These are phyloP conservation scores for Scaptomyza polygonia DNA, from an alignment of 2,888 invertebrate genomes.

Conservation along the genomic window DNA sequence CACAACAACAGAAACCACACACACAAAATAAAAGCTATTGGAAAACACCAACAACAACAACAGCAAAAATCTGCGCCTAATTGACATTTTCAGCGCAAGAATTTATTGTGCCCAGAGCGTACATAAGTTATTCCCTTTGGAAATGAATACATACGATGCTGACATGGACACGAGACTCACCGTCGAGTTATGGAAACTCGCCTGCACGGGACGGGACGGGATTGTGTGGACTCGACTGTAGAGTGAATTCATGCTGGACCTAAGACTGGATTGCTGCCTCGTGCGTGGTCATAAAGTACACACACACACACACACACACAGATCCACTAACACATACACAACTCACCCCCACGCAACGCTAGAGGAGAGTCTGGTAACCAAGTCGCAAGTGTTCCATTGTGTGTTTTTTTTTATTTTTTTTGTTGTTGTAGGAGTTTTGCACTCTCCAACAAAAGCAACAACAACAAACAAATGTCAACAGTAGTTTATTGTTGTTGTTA, in stretches of 20 bases:
- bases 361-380: conserved; percentile 48
- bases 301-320: conserved; percentile 36
- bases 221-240: conserved; percentile 8
- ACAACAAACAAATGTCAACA: conserved; percentile 69
- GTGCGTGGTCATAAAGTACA: conserved; percentile 77
- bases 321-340: conserved; percentile 34
- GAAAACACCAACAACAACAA: conserved; percentile 35
- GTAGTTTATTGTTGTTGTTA: conserved; percentile 79
- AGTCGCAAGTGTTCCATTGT: conserved; percentile 77
- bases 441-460: conserved; percentile 35
- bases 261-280: conserved; percentile 27
- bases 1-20: neutral
- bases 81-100: conserved; percentile 84
- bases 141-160: conserved; percentile 81
- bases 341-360: conserved; percentile 77
- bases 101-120: conserved; percentile 84
- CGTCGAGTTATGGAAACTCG: conserved; percentile 64
- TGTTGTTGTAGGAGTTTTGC: conserved; percentile 49
- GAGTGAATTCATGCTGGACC: conserved; percentile 24
- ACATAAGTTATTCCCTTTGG: conserved; percentile 84
- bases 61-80: conserved; percentile 78
- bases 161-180: conserved; percentile 58
- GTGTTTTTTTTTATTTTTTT: conserved; percentile 24
- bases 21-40: conserved; percentile 9
- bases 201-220: conserved; percentile 27